Conservation (phyloP, 2,888 invertebrate genomes). For the Pediacus dermestoides region DNA sequence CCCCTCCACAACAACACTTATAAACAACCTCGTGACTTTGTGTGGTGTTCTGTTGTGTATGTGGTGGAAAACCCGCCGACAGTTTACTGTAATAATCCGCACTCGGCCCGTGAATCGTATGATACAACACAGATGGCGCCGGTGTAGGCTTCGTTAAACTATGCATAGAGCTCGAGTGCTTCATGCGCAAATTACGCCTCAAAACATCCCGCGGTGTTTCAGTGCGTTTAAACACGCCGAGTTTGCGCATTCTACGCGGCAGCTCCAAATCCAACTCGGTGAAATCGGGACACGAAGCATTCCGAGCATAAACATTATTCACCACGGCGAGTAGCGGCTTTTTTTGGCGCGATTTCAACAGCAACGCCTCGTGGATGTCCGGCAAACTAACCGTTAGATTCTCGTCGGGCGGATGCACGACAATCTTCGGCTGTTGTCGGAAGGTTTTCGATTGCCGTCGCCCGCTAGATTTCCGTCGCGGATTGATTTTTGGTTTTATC, state of each 20-base stretch:
- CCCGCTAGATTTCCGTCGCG: constrained; percentile 24
- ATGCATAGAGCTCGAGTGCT: constrained; percentile 48
- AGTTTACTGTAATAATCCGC: too few relatives aligned
- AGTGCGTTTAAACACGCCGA: constrained; percentile 21
- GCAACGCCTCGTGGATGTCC: constrained; percentile 35
- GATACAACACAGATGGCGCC: constrained; percentile 40
- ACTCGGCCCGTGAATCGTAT: constrained; percentile 47
- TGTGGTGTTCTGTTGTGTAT: constrained; percentile 3
- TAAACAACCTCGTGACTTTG: constrained; percentile 26
- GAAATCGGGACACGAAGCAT: constrained; percentile 42
- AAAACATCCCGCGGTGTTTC: constrained; percentile 38
- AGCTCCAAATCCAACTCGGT: constrained; percentile 23
- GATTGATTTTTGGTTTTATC: constrained; percentile 31
- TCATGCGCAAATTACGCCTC: constrained; percentile 41
- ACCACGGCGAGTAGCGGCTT: constrained; percentile 9
- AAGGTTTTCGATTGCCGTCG: constrained; percentile 42
- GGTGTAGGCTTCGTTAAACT: constrained; percentile 35
- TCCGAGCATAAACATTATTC: constrained; percentile 37
- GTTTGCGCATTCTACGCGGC: constrained; percentile 13
- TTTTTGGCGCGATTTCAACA: constrained; percentile 14
- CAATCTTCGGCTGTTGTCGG: constrained; percentile 40
- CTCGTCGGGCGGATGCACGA: constrained; percentile 40
- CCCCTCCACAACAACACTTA: constrained; percentile 41
- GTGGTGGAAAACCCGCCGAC: constrained; percentile 4
- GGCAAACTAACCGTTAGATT: constrained; percentile 45